A percentile compares a stretch with the other conserved stretches of the same genome.
Conservation (phyloP, 2,888 invertebrate genomes). For the Brachyptera risi region DNA sequence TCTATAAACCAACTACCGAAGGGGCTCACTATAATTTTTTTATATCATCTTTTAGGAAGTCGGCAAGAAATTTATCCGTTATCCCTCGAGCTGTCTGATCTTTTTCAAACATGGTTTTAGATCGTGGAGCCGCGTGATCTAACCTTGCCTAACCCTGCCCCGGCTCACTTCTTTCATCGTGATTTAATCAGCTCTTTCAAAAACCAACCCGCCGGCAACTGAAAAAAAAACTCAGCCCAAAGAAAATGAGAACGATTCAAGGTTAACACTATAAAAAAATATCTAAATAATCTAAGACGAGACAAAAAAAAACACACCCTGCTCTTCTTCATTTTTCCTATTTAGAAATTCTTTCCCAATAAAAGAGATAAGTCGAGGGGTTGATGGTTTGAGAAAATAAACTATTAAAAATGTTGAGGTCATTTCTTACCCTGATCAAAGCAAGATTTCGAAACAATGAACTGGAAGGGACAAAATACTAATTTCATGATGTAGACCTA, state of each 20-base stretch:
- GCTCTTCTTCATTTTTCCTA: background rate
- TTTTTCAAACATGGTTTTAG: background rate
- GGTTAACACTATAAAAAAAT: constrained; percentile 22
- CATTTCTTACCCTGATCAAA: background rate
- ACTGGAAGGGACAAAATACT: constrained; percentile 11
- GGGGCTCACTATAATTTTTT: constrained; percentile 4
- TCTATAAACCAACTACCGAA: constrained; percentile 7
- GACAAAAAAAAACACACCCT: constrained; percentile 7
- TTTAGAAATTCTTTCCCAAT: constrained; percentile 14
- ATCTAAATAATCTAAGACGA: constrained; percentile 19
- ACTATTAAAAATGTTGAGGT: constrained; percentile 2
- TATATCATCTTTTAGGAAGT: background rate
- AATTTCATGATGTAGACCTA: constrained; percentile 17
- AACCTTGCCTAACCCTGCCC: background rate
- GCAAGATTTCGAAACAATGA: background rate
- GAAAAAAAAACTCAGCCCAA: constrained; percentile 8
- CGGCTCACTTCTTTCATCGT: background rate
- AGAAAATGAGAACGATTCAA: constrained; percentile 23
- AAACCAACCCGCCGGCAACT: constrained; percentile 13
- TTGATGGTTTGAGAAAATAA: background rate
- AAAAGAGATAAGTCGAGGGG: constrained; percentile 6
- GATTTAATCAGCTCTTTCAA: constrained; percentile 21
- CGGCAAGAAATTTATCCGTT: constrained; percentile 12
- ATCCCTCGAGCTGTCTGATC: constrained; percentile 2
- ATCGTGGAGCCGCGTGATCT: background rate